Evolutionary conservation across 2,888 invertebrate species (phyloP), one percentile per base, ranked within the genome.

Genomic region (Altica lythri): DNA sequence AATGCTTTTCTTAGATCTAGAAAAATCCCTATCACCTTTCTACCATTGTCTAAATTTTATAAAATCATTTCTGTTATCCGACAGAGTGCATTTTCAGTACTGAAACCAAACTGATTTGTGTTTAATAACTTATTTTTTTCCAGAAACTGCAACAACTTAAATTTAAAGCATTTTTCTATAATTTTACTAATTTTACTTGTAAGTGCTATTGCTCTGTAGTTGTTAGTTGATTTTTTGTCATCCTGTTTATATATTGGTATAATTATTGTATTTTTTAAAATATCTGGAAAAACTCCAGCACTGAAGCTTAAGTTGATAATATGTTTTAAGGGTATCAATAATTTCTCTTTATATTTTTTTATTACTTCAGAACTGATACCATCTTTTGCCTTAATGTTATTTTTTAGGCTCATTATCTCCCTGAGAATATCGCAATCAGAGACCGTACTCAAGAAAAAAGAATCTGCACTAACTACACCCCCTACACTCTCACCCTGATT

Each of bases 181-280:
- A n/a, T n/a, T n/a, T n/a, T n/a, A n/a, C n/a, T n/a, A n/a, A 42
- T 42, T 13, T 10, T 25, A 27, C 42, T 42, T 8, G 25, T 22
- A 4, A 25, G 25, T 22, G 42, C 12, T 6, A 42, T 42, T 12
- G 22, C 19, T 12, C 42, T 42, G 2, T 42, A 42, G 22, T 42
- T 42, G 9, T 25, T 25, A 5, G 42, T 22, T 4, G 22, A 42
- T 4, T 42, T 27, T 42, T 22, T 42, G 9, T 42, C 42, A 4
- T 22, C 42, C 12, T 42, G 42, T 27, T 42, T 42, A 22, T 9
- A 22, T 2, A 27, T 4, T 2, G 42, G 42, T 22, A 42, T 25
- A 5, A 42, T 42, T 22, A 42, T 12, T 19, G 42, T 25, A 19
- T 25, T n/a, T n/a, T n/a, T n/a, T n/a, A n/a, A n/a, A n/a, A n/a